These are phyloP conservation scores for Florisuga fusca DNA, from an alignment of 2,797 vertebrate species.

Conservation along the genomic window DNA sequence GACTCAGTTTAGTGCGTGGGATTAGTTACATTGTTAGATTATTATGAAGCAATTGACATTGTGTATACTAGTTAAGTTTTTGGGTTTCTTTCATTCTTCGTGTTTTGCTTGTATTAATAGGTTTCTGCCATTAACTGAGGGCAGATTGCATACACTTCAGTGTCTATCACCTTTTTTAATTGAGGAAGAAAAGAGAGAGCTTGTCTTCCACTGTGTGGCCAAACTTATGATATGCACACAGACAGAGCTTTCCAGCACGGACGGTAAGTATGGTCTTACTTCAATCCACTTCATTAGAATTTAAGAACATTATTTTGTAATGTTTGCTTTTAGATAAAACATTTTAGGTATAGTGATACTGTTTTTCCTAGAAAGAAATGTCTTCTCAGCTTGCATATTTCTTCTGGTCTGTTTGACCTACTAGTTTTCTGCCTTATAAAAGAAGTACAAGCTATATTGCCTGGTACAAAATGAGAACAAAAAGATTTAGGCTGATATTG, in stretches of 20 bases:
- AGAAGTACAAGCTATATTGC: neutral
- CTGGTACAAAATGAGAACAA: neutral
- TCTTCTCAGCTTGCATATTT: neutral
- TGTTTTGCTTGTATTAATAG: conserved; percentile 75
- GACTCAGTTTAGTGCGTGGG: neutral
- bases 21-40: neutral
- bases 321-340: neutral
- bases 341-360: accelerated
- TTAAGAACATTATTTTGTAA: neutral
- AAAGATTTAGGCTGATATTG: neutral
- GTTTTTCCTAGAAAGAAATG: neutral
- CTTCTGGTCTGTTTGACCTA: neutral
- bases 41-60: neutral
- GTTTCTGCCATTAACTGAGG: conserved; percentile 89
- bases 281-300: neutral
- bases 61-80: neutral
- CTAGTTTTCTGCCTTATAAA: neutral
- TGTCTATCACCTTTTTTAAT: conserved; percentile 87
- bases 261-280: conserved; percentile 79
- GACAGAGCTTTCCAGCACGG: conserved; percentile 73
- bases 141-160: conserved; percentile 90
- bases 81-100: neutral
- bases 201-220: conserved; percentile 86
- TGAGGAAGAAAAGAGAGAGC: conserved; percentile 84
- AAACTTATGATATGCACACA: conserved; percentile 89